Percentiles rank a stretch among this genome's conserved stretches.
Conservation (phyloP, 2,888 invertebrate genomes). For the Anthophora plumipes region DNA sequence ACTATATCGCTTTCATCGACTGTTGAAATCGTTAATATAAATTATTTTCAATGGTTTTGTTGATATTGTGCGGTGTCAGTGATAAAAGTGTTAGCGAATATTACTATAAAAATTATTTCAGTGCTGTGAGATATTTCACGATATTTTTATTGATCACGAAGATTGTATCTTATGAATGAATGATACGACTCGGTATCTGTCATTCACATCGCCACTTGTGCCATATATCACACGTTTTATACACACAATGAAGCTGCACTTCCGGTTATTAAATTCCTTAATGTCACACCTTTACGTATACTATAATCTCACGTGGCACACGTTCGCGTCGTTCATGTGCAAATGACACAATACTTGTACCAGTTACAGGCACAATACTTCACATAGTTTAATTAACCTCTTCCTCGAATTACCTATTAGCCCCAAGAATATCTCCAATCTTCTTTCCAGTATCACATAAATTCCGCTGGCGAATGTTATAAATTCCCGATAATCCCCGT, state of each 20-base stretch:
- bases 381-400: neutral
- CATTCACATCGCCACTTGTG: neutral
- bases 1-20: no score
- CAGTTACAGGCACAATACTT: neutral
- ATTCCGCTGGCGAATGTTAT: no score
- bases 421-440: neutral
- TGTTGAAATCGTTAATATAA: no score
- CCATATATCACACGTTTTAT: neutral
- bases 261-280: neutral
- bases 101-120: slow-evolving; percentile 5
- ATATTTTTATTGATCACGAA: no score
- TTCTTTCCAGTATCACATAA: neutral
- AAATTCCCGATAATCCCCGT: neutral
- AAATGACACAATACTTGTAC: neutral
- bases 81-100: neutral
- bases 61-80: no score
- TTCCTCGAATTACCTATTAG: neutral
- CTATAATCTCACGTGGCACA: neutral
- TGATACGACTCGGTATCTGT: neutral
- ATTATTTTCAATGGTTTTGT: no score
- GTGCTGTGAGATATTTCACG: no score
- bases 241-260: neutral
- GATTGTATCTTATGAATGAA: neutral
- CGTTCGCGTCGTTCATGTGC: neutral
- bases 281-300: neutral